phyloP scores from a whole-genome alignment of 2,888 invertebrate genomes.

The Hedychridium roseum region DNA sequence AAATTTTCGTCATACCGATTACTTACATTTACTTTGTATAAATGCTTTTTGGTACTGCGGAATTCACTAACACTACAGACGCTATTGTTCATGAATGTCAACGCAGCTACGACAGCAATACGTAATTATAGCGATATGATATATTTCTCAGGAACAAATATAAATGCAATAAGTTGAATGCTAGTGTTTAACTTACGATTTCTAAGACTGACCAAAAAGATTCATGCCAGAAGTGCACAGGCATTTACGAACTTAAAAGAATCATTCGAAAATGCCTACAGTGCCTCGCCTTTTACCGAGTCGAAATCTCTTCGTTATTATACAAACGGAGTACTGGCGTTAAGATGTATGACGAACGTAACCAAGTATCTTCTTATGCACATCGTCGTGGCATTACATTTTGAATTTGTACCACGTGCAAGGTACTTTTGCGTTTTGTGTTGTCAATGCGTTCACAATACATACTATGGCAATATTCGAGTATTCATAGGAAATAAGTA shows the following conservation, averaged over 20 bases:
- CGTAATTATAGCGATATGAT: conserved; percentile 32
- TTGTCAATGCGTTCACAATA: not conserved
- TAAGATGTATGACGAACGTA: no score
- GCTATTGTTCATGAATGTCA: not conserved
- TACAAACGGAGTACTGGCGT: no score
- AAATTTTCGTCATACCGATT: conserved; percentile 3
- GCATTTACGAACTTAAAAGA: no score
- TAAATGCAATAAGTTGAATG: conserved; percentile 38
- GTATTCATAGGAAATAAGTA: conserved; percentile 34
- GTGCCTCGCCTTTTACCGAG: no score
- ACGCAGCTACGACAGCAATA: conserved; percentile 12
- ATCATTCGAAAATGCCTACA: no score
- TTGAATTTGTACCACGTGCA: no score
- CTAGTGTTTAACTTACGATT: conserved; percentile 14
- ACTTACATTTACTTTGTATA: conserved; percentile 25
- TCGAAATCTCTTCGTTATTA: no score
- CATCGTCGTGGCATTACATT: no score
- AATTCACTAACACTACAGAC: no score
- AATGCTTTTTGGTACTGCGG: conserved; percentile 34
- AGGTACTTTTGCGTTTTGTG: no score
- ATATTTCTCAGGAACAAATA: conserved; percentile 43
- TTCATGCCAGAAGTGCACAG: conserved; percentile 16
- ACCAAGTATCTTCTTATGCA: no score
- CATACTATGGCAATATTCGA: conserved; percentile 25
- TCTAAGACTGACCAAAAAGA: not conserved